Percentiles rank a stretch among this genome's conserved stretches.
These are phyloP conservation scores for Probaryconus sp. DNA, from an alignment of 1,140 invertebrate species.

Conservation along the genomic window DNA sequence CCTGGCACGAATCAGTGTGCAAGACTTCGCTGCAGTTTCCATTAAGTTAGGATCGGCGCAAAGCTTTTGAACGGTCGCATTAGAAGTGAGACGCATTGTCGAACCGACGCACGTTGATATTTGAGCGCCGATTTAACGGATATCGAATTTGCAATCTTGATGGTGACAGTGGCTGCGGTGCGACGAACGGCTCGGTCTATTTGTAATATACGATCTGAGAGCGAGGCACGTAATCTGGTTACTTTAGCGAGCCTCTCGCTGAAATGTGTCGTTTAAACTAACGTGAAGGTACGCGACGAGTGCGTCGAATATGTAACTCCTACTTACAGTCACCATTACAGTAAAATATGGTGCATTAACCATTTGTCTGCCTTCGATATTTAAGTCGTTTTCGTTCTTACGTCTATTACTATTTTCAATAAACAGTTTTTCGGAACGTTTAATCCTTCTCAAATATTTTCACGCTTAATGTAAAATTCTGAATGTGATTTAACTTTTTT, in stretches of 20 bases:
- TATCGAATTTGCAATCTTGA: constrained; percentile 74
- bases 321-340: constrained; percentile 74
- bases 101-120: constrained; percentile 58
- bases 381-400: constrained; percentile 51
- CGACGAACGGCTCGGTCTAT: constrained; percentile 68
- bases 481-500: neutral
- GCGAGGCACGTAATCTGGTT: constrained; percentile 71
- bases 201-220: constrained; percentile 74
- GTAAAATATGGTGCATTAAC: constrained; percentile 74
- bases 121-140: constrained; percentile 65
- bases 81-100: constrained; percentile 41
- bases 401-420: constrained; percentile 43
- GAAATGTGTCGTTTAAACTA: constrained; percentile 75
- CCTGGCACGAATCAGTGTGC: constrained; percentile 43
- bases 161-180: constrained; percentile 65
- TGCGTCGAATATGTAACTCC: constrained; percentile 76
- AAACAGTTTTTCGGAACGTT: constrained; percentile 18
- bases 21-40: constrained; percentile 33
- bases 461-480: neutral
- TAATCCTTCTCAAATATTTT: constrained; percentile 6
- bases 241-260: constrained; percentile 63
- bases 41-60: constrained; percentile 37
- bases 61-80: constrained; percentile 51
- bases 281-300: constrained; percentile 75
- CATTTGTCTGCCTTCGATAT: constrained; percentile 62